Conservation (phyloP, 2,888 invertebrate genomes). For the Tanypteryx hageni region DNA sequence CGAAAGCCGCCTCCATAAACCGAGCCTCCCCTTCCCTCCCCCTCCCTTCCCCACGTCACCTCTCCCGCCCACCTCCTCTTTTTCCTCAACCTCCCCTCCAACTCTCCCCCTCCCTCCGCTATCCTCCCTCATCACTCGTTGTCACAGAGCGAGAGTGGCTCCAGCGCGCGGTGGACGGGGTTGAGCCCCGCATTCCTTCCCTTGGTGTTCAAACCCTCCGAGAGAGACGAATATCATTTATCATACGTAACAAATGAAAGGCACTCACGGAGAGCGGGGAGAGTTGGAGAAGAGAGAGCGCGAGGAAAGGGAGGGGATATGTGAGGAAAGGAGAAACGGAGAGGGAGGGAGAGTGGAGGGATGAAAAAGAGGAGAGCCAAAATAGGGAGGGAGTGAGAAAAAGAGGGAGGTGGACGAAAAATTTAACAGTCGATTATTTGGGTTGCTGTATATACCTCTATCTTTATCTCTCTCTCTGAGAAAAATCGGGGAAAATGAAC, state of each 20-base stretch:
- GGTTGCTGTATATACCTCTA: background rate
- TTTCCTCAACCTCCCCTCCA: background rate
- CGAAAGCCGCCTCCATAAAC: slow-evolving; percentile 1
- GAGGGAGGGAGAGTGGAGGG: background rate
- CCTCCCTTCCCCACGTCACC: background rate
- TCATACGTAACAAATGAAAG: slow-evolving; percentile 64
- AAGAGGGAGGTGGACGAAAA: background rate
- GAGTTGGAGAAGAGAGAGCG: background rate
- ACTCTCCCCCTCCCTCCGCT: background rate
- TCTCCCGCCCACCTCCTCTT: background rate
- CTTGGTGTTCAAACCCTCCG: slow-evolving; percentile 41
- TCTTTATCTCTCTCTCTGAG: background rate
- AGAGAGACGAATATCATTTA: slow-evolving; percentile 63
- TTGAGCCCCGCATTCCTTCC: slow-evolving; percentile 46
- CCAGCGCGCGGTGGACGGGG: background rate
- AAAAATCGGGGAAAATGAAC: background rate
- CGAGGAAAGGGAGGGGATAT: background rate
- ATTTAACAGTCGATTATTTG: slow-evolving; percentile 22
- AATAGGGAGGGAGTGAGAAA: background rate
- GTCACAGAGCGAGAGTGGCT: slow-evolving; percentile 54
- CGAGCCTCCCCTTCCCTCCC: background rate
- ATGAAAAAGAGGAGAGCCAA: background rate
- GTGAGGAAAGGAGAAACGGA: background rate
- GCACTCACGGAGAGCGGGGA: slow-evolving; percentile 48
- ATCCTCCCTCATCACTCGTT: slow-evolving; percentile 57